Percentiles rank a stretch among this genome's conserved stretches.
phyloP scores from a whole-genome alignment of 2,113 vertebrate species.

The Rhodinocichla rosea region DNA sequence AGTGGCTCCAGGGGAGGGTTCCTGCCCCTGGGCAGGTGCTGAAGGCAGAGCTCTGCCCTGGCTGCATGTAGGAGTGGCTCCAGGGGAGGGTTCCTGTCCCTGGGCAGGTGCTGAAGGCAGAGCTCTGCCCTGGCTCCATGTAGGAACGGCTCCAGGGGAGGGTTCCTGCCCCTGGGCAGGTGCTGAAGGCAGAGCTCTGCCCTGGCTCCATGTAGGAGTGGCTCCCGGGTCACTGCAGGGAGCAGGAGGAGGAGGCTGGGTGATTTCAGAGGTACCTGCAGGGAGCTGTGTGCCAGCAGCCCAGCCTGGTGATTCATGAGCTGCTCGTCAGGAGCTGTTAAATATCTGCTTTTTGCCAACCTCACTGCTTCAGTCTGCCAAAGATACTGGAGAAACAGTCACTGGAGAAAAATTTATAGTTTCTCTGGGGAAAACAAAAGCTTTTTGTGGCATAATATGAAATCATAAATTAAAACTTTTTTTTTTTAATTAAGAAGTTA shows the following conservation, averaged over 20 bases:
- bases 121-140: too few species aligned
- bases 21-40: too few species aligned
- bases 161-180: too few species aligned
- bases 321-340: slow-evolving; percentile 28
- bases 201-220: too few species aligned
- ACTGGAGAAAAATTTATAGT: slow-evolving; percentile 63
- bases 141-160: too few species aligned
- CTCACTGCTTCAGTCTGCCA: slow-evolving; percentile 41
- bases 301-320: slow-evolving; percentile 35
- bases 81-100: too few species aligned
- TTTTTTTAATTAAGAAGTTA: slow-evolving; percentile 52
- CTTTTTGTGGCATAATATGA: slow-evolving; percentile 57
- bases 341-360: slow-evolving; percentile 54
- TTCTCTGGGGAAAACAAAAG: slow-evolving; percentile 63
- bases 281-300: background rate
- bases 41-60: too few species aligned
- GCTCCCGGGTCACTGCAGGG: background rate
- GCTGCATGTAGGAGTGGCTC: background rate
- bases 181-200: too few species aligned
- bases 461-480: slow-evolving; percentile 66
- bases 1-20: background rate
- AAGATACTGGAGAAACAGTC: slow-evolving; percentile 55
- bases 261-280: background rate
- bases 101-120: too few species aligned
- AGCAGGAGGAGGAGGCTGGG: background rate